These are phyloP conservation scores for Callyntrura sp. DNA, from an alignment of 2,888 invertebrate species.

Conservation along the genomic window DNA sequence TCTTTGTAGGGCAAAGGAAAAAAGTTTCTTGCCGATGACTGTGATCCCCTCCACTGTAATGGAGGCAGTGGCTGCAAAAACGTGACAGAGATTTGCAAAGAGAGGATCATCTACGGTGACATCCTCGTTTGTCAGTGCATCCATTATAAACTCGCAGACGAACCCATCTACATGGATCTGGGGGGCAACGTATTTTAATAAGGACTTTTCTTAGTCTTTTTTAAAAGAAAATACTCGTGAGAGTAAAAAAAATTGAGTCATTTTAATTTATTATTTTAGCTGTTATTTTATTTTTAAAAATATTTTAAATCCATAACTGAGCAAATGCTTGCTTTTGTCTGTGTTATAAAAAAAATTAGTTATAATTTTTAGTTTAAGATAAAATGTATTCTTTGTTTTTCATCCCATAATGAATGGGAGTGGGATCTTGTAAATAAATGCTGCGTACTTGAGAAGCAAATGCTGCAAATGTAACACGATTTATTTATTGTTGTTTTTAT, in stretches of 20 bases:
- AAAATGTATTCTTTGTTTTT: no score
- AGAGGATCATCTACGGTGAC: conserved; percentile 74
- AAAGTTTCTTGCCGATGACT: conserved; percentile 64
- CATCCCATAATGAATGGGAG: no score
- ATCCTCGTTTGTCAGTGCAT: conserved; percentile 69
- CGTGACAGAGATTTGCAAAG: conserved; percentile 61
- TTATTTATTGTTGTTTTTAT: no score
- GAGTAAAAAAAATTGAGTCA: conserved; percentile 10
- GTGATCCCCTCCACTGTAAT: conserved; percentile 16
- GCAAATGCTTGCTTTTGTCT: no score
- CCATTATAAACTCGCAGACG: conserved; percentile 45
- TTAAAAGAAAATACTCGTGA: neutral
- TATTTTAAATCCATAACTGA: neutral
- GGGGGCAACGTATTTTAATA: conserved; percentile 62
- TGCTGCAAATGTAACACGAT: no score
- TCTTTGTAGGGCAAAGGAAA: conserved; percentile 27
- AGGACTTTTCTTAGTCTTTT: neutral
- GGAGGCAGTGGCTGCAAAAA: conserved; percentile 41
- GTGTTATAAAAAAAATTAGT: no score
- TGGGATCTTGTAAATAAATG: neutral
- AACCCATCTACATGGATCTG: conserved; percentile 66
- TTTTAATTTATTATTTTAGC: neutral
- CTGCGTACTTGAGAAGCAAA: neutral
- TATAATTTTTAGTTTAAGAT: no score
- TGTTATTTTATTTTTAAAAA: neutral